phyloP scores from a whole-genome alignment of 35 echinoderm and acorn worm genomes.

The Antedon bifida region DNA sequence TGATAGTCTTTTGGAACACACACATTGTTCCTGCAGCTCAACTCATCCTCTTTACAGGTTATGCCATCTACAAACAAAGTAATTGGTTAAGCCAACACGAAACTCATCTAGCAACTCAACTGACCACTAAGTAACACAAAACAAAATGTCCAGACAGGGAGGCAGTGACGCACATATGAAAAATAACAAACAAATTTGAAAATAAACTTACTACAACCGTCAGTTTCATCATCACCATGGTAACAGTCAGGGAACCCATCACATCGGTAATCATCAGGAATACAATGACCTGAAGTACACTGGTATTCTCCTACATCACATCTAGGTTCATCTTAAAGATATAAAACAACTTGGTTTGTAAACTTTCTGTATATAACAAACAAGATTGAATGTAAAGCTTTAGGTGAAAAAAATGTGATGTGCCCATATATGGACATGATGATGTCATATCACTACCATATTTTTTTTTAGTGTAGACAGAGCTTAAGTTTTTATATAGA shows the following conservation, averaged over 20 bases:
- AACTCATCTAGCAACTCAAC: too few relatives aligned
- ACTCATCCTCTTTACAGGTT: slow-evolving; percentile 10
- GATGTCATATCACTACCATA: too few relatives aligned
- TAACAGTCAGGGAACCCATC: slow-evolving; percentile 23
- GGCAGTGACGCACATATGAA: neutral
- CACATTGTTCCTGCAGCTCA: slow-evolving; percentile 30
- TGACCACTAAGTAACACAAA: too few relatives aligned
- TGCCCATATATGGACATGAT: too few relatives aligned
- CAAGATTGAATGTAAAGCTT: too few relatives aligned
- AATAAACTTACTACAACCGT: slow-evolving; percentile 25
- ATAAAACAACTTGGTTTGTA: neutral
- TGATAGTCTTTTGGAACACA: slow-evolving; percentile 6
- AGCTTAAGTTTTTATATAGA: too few relatives aligned
- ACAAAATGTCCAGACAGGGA: neutral
- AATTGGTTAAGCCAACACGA: too few relatives aligned
- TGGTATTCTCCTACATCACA: neutral
- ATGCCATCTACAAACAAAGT: neutral
- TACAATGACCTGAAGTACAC: slow-evolving; percentile 25
- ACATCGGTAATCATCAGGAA: slow-evolving; percentile 5
- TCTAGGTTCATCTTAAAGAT: neutral
- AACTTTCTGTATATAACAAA: neutral
- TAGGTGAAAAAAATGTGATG: too few relatives aligned
- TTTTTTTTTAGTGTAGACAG: too few relatives aligned
- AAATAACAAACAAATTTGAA: too few relatives aligned
- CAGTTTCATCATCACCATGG: slow-evolving; percentile 30